Evolutionary conservation across 2,888 invertebrate genomes (phyloP).

Genomic region (Drosophila tripunctata): DNA sequence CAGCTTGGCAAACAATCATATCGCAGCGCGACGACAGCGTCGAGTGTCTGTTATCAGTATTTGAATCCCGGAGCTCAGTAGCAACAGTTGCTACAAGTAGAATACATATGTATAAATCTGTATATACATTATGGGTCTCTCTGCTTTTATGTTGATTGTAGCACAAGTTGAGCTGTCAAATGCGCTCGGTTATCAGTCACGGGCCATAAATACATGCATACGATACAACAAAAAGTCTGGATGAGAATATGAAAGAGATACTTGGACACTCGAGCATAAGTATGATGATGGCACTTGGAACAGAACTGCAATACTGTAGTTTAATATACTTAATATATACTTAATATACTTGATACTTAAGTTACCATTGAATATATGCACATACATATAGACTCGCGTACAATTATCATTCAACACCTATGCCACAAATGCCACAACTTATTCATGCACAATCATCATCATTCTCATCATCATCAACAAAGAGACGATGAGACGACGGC

Average conservation of each 20-base stretch:
- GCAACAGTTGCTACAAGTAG: slow-evolving; percentile 13
- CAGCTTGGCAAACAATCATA: slow-evolving; percentile 65
- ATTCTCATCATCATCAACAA: too few relatives aligned
- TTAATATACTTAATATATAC: too few relatives aligned
- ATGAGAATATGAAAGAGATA: slow-evolving; percentile 13
- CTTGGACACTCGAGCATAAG: background rate
- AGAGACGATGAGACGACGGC: slow-evolving; percentile 6
- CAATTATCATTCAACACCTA: slow-evolving; percentile 54
- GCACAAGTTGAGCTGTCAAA: slow-evolving; percentile 53
- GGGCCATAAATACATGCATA: slow-evolving; percentile 35
- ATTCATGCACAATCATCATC: slow-evolving; percentile 41
- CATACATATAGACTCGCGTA: background rate
- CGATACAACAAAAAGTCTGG: slow-evolving; percentile 21
- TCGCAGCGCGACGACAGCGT: slow-evolving; percentile 30
- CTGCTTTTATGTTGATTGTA: slow-evolving; percentile 42
- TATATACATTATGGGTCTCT: slow-evolving; percentile 59
- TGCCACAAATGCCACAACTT: slow-evolving; percentile 21
- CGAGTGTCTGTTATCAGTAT: slow-evolving; percentile 46
- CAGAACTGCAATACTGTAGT: background rate
- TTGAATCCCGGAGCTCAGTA: slow-evolving; percentile 52
- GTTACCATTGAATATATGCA: slow-evolving; percentile 66
- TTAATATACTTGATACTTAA: slow-evolving; percentile 59
- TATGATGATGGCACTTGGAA: slow-evolving; percentile 16
- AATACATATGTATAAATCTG: slow-evolving; percentile 7
- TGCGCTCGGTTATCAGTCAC: slow-evolving; percentile 56